Conservation (phyloP, 2,888 invertebrate genomes). For the Lithodes maja region DNA sequence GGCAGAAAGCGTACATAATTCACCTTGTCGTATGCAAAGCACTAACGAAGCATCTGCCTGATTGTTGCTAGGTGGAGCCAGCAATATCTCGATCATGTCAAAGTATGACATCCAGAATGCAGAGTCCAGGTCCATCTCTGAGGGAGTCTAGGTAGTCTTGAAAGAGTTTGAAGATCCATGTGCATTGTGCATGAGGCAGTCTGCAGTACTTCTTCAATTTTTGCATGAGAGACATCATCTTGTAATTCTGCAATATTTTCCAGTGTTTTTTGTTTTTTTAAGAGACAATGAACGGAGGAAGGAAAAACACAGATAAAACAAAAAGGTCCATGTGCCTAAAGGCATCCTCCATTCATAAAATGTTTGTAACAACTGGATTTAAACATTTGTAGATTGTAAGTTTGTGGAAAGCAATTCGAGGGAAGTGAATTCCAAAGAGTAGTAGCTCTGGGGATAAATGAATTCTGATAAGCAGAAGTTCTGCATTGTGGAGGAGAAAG, state of each 20-base stretch:
- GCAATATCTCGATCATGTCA: constrained; percentile 12
- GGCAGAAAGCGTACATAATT: constrained; percentile 25
- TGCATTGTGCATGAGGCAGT: constrained; percentile 12
- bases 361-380: too few species aligned
- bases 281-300: too few species aligned
- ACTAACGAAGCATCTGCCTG: constrained; percentile 11
- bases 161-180: not conserved
- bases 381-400: too few species aligned
- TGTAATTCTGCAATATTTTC: not conserved
- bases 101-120: constrained; percentile 35
- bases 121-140: not conserved
- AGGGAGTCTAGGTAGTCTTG: constrained; percentile 11
- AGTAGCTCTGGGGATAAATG: too few species aligned
- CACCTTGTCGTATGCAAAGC: constrained; percentile 26
- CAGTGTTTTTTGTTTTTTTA: not conserved
- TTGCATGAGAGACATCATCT: constrained; percentile 12
- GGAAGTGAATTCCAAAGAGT: too few species aligned
- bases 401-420: too few species aligned
- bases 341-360: too few species aligned
- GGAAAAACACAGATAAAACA: too few species aligned
- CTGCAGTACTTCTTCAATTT: not conserved
- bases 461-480: too few species aligned
- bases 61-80: constrained; percentile 7
- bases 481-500: too few species aligned
- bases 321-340: too few species aligned